A percentile compares a stretch with the other conserved stretches of the same genome.
These are phyloP conservation scores for Dryocosmus kuriphilus DNA, from an alignment of 2,888 invertebrate genomes.

Conservation along the genomic window DNA sequence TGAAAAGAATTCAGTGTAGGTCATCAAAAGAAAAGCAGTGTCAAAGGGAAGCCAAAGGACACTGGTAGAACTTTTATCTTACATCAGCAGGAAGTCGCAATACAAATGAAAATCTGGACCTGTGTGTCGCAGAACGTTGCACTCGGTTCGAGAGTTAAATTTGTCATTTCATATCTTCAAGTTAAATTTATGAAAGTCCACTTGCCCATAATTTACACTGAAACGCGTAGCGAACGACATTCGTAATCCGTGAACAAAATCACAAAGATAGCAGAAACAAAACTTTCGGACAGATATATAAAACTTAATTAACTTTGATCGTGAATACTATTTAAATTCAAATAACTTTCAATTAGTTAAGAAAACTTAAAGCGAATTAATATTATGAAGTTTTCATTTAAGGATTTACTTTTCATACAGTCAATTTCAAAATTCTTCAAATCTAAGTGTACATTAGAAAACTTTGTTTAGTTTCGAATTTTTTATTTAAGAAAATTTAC, in stretches of 20 bases:
- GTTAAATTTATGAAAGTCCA: slow-evolving; percentile 69
- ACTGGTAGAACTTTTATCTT: slow-evolving; percentile 61
- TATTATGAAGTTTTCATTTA: no score
- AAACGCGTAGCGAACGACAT: slow-evolving; percentile 44
- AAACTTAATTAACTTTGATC: slow-evolving; percentile 18
- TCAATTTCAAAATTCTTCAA: no score
- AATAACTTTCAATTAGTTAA: no score
- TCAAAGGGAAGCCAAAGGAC: slow-evolving; percentile 44
- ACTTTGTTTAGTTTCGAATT: no score
- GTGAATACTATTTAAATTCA: no score
- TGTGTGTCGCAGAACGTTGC: slow-evolving; percentile 12
- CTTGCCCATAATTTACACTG: slow-evolving; percentile 68
- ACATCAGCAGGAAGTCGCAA: slow-evolving; percentile 64
- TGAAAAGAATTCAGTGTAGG: background rate
- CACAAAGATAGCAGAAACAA: slow-evolving; percentile 32
- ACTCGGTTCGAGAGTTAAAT: slow-evolving; percentile 60
- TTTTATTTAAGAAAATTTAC: no score
- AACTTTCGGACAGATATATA: slow-evolving; percentile 37
- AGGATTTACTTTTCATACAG: no score
- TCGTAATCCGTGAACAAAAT: slow-evolving; percentile 65
- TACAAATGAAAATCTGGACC: slow-evolving; percentile 61
- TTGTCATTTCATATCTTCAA: slow-evolving; percentile 72
- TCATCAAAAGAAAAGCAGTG: background rate
- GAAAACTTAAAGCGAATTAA: no score
- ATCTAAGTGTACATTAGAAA: no score